Evolutionary conservation across 2,888 invertebrate genomes (phyloP), one percentile per base, ranked within the genome.

Genomic region (Luperina testacea): DNA sequence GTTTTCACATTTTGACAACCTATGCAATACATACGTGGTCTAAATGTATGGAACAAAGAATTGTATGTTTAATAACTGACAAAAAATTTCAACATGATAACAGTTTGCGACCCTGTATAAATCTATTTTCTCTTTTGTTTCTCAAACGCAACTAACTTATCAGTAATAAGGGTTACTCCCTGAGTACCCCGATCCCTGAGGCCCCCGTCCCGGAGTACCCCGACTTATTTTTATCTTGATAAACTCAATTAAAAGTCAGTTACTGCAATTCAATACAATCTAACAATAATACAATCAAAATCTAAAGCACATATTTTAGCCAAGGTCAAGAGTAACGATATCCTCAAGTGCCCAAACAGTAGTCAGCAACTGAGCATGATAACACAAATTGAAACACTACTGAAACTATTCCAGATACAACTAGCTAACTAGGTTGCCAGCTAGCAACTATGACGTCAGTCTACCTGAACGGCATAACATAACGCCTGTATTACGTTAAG

Each of bases 311-410:
- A 75, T 67, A 83, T 77, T 81, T 61, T 15, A 63, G 1, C n/a
- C 77, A 87, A 87, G 86, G 85, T 82, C 75, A 70, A 74, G 63
- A 42, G 67, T 63, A 48, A 20, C 27, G 0, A 17, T 27, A 42
- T 57, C 24, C 73, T 85, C 80, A 76, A 86, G 86, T 88, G 83
- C 61, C 17, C 51, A 15, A 32, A 76, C 59, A 7, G 27, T 42
- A 67, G 71, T 78, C 77, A 71, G 64, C 17, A 75, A 45, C 81
- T 69, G 73, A 77, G 53, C 48, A 77, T 81, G 87, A 90, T 90
- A 89, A 88, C 57, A 75, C 75, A 82, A 89, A 90, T 90, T 83
- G 88, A 90, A 85, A 69, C 80, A 81, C 80, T 88, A 70, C 65
- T 51, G 63, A 38, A 69, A 73, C 79, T 77, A 80, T 81, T 82